Conservation (phyloP, 1,140 invertebrate species). For the Conopomorpha cramerella region DNA sequence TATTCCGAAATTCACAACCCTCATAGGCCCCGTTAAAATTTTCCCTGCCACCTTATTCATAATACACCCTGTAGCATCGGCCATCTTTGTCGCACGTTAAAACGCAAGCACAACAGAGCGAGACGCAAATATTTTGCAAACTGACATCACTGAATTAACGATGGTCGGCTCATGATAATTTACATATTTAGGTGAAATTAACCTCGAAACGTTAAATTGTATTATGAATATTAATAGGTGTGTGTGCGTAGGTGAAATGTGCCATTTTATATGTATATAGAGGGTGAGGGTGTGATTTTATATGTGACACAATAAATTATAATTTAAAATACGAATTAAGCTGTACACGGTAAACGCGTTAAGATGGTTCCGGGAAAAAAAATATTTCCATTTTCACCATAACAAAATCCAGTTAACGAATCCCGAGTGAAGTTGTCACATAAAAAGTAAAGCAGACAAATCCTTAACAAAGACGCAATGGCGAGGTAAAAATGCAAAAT, state of each 20-base stretch:
- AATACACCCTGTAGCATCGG: slow-evolving; percentile 32
- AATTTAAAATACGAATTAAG: too few relatives aligned
- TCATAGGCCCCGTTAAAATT: slow-evolving; percentile 60
- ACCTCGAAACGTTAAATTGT: slow-evolving; percentile 56
- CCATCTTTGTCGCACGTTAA: slow-evolving; percentile 11
- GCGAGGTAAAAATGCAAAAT: slow-evolving; percentile 26
- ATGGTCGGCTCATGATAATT: slow-evolving; percentile 60
- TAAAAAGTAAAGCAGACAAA: too few relatives aligned
- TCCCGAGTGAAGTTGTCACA: too few relatives aligned
- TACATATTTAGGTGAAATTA: slow-evolving; percentile 61
- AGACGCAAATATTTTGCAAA: slow-evolving; percentile 44
- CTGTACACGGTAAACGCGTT: too few relatives aligned
- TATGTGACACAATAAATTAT: too few relatives aligned
- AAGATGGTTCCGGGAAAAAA: too few relatives aligned
- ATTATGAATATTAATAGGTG: slow-evolving; percentile 59
- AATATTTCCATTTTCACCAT: too few relatives aligned
- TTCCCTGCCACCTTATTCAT: slow-evolving; percentile 57
- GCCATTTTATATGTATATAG: slow-evolving; percentile 33
- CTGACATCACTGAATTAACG: slow-evolving; percentile 54
- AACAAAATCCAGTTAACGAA: too few relatives aligned
- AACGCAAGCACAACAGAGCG: slow-evolving; percentile 10
- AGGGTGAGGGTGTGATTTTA: too few relatives aligned
- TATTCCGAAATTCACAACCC: slow-evolving; percentile 56
- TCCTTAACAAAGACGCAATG: background rate
- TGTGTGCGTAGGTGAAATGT: slow-evolving; percentile 30